Evolutionary conservation across 2,113 vertebrate genomes (phyloP), one percentile per base, ranked within the genome.

Genomic region (Equus przewalskii): DNA sequence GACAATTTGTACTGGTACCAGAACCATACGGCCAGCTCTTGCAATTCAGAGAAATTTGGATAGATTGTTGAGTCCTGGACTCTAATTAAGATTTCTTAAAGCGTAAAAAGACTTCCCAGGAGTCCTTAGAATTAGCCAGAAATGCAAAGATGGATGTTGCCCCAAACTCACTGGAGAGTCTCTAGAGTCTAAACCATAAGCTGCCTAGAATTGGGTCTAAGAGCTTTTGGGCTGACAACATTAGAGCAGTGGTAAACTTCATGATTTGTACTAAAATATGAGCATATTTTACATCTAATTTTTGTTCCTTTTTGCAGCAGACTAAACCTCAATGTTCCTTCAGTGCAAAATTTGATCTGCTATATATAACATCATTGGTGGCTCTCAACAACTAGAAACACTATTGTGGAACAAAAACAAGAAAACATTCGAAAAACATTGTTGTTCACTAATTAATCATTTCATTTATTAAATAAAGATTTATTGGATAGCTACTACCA

Each of bases 401-500:
- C 18, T 54, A 67, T 21, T 44, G 6, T 24, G n/a, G 14, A 4
- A 92, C 1, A 80, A 33, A 76, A 19, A 89, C 19, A 90, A 18
- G 3, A 73, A 95, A 69, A 64, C 80, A 70, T 26, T 86, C 24
- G 24, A 89, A 94, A 58, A 75, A 85, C 1, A 33, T 30, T 14
- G 14, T 33, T 75, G 15, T 76, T 56, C 75, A 79, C 73, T 84
- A 62, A 62, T 49, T 75, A 67, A 76, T 83, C 81, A 58, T 76
- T 69, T 87, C 1, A 51, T 28, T 92, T 87, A 62, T 33, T 91
- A 83, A 79, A 65, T 72, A n/a, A 97, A 87, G 36, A 83, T 60
- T 90, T 21, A 73, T 26, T 75, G 16, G 89, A 44, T 85, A 62
- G 5, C 7, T 87, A 75, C 18, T 6, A 67, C 49, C 93, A 49